Evolutionary conservation across 1,140 invertebrate genomes (phyloP).

Genomic region (Hydropsyche tenuis): DNA sequence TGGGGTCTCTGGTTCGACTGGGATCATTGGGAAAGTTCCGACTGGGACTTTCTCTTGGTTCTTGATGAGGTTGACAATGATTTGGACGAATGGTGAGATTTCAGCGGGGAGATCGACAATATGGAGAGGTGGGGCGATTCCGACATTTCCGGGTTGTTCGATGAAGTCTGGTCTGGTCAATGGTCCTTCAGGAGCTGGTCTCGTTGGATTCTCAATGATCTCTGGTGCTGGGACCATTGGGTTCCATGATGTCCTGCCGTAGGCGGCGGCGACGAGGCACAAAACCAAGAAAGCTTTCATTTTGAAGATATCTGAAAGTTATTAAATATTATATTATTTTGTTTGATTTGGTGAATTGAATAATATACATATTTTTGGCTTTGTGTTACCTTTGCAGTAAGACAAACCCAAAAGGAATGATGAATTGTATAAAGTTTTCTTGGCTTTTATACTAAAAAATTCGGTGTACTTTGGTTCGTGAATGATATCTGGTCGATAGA

Average conservation of each 20-base stretch:
- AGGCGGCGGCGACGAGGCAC: conserved; percentile 16
- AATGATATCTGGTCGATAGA: too few relatives aligned
- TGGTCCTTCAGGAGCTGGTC: not conserved
- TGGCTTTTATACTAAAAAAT: not conserved
- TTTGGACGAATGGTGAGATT: conserved; percentile 27
- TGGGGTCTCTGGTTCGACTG: not conserved
- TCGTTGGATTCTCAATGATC: conserved; percentile 1
- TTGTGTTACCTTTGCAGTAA: not conserved
- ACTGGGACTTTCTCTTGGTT: conserved; percentile 7
- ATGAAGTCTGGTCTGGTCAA: conserved; percentile 1
- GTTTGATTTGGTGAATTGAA: too few relatives aligned
- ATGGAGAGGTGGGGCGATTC: not conserved
- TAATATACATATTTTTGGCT: not conserved
- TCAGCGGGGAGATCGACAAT: conserved; percentile 13
- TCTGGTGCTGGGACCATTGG: not conserved
- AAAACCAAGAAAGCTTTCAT: conserved; percentile 26
- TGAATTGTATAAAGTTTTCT: not conserved
- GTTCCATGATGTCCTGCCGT: not conserved
- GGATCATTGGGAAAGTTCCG: conserved; percentile 20
- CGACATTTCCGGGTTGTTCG: not conserved
- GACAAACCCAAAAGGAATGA: not conserved
- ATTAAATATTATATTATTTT: too few relatives aligned
- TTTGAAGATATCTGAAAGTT: conserved; percentile 1
- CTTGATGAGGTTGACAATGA: conserved; percentile 36
- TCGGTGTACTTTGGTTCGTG: too few relatives aligned